Evolutionary conservation across 2,113 vertebrate species (phyloP), one percentile per base, ranked within the genome.

Genomic region (Pavo muticus): DNA sequence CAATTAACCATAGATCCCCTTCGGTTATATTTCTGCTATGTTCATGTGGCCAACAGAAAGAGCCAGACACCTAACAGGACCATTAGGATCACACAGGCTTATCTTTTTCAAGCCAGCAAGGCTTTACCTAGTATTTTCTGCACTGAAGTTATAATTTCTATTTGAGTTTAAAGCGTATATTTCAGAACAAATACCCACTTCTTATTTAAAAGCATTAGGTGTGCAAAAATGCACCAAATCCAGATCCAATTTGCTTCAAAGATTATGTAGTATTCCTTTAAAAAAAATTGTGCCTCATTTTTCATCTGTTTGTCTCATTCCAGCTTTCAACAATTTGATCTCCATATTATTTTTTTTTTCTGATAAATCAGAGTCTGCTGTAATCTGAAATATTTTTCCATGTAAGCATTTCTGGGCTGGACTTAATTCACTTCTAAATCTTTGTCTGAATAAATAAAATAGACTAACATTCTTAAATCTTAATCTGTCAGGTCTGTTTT

Each of bases 361-460:
- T 84, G n/a, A 77, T 89, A 91, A 84, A 82, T 47, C 47, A 83
- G 40, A 25, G 32, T 68, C 13, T 88, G 30, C 67, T 59, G 54
- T 18, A 3, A 67, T 72, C 35, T 48, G 47, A 81, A 91, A 14
- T 72, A 72, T 48, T 91, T 93, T 87, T 89, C 61, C 48, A 73
- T 57, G 14, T 69, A 91, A 84, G 42, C 32, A 70, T 59, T 94
- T 83, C 27, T 48, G 57, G 32, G 45, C 54, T 88, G 39, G 39
- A 88, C 85, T 60, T 85, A 85, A 77, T 42, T 90, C 1, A 39
- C 16, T 78, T 92, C 27, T 75, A 92, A 84, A 73, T 92, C 69
- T 87, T 78, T 40, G 45, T n/a, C 72, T 85, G 48, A 40, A 45
- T 73, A 84, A 89, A 91, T 78, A 73, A 94, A 89, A 82, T 32